A percentile compares a stretch with the other conserved stretches of the same genome.
Conservation (phyloP, 2,113 vertebrate genomes). For the Callithrix jacchus region DNA sequence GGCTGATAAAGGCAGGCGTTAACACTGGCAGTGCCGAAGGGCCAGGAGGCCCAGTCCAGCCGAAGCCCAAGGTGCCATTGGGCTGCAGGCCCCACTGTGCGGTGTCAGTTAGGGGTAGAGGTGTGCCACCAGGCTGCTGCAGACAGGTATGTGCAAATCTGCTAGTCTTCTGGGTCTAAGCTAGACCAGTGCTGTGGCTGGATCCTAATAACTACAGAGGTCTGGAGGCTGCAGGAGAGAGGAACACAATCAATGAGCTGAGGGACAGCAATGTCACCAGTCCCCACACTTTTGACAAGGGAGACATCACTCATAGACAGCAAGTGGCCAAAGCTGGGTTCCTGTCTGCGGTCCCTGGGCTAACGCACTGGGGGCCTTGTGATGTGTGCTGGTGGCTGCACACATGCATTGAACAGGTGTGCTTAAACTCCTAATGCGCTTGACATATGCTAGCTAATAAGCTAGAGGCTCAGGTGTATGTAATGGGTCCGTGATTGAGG, state of each 20-base stretch:
- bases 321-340: background rate
- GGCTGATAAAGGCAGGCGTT: slow-evolving; percentile 50
- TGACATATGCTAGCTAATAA: background rate
- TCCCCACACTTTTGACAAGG: background rate
- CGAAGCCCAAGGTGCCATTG: background rate
- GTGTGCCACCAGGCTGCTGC: background rate
- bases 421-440: background rate
- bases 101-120: background rate
- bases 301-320: background rate
- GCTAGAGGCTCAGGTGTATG: background rate
- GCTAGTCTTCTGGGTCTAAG: background rate
- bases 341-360: background rate
- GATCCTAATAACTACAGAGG: background rate
- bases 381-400: no score
- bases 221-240: background rate
- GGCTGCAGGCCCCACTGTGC: background rate
- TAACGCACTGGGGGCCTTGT: fast-evolving
- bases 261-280: background rate
- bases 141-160: background rate
- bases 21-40: background rate
- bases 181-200: background rate
- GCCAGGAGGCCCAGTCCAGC: background rate
- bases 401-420: background rate
- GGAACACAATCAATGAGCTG: background rate
- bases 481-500: background rate